A percentile compares a stretch with the other conserved stretches of the same genome.
phyloP scores from a whole-genome alignment of 2,113 vertebrate genomes.

The Kryptolebias marmoratus region DNA sequence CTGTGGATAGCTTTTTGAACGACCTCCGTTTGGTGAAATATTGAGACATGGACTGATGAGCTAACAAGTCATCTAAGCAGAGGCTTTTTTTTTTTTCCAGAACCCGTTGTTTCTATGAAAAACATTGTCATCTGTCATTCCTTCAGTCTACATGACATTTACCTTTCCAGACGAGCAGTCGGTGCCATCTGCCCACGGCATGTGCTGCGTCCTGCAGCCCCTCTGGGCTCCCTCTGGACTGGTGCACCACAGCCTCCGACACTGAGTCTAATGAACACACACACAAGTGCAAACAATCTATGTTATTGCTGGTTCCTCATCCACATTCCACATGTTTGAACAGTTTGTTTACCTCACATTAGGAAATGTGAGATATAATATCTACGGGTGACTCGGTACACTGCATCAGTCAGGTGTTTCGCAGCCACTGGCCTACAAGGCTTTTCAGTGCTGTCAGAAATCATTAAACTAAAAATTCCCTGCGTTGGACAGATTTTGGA shows the following conservation, averaged over 20 bases:
- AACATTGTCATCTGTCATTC: background rate
- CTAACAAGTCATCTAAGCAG: background rate
- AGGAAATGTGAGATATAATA: background rate
- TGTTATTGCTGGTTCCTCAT: constrained; percentile 12
- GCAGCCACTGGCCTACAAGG: too few species aligned
- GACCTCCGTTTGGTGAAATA: too few species aligned
- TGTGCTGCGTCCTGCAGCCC: constrained; percentile 96
- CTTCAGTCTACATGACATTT: constrained; percentile 23
- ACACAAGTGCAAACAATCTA: constrained; percentile 11
- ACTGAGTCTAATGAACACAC: constrained; percentile 87
- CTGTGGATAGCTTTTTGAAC: too few species aligned
- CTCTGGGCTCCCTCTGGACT: constrained; percentile 90
- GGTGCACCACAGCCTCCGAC: constrained; percentile 94
- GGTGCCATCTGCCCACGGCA: constrained; percentile 97
- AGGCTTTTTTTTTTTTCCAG: background rate
- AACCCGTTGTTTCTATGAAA: background rate
- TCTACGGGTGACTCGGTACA: background rate
- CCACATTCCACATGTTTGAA: background rate
- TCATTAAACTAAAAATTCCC: too few species aligned
- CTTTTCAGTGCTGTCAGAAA: too few species aligned
- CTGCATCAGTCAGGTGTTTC: background rate
- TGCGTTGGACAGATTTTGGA: too few species aligned
- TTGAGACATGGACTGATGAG: too few species aligned
- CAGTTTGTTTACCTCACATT: background rate
- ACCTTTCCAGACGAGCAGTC: constrained; percentile 95